Conservation (phyloP, 2,113 vertebrate species). For the Parus major region DNA sequence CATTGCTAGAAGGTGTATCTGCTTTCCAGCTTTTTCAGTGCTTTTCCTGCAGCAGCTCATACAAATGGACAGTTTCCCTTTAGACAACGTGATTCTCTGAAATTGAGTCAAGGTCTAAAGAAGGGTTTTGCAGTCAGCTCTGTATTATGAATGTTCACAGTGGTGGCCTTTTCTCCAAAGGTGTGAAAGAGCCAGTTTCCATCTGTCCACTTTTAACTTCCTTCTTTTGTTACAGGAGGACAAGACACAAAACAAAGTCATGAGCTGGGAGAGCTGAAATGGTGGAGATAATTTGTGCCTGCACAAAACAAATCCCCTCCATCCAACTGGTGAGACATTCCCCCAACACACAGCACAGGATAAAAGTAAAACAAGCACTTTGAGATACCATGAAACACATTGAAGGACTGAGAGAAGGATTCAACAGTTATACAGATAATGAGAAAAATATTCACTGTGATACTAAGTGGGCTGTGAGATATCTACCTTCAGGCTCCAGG, state of each 20-base stretch:
- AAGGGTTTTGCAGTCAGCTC: neutral
- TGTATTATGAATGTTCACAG: neutral
- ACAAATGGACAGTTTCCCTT: neutral
- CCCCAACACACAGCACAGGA: neutral
- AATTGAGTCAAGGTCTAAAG: neutral
- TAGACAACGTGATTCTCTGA: neutral
- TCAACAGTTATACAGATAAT: neutral
- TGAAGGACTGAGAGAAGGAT: neutral
- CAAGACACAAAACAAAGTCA: neutral
- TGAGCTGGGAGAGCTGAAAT: neutral
- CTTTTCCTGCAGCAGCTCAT: neutral
- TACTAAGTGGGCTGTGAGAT: neutral
- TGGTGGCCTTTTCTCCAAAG: neutral
- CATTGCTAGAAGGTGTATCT: neutral
- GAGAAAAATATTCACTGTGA: neutral
- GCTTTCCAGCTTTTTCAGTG: neutral
- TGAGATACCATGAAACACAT: accelerated
- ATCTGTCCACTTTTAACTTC: neutral
- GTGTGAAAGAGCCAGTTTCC: neutral
- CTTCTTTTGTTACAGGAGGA: neutral
- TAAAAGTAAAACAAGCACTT: neutral
- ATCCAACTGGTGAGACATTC: neutral
- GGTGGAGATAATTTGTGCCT: neutral
- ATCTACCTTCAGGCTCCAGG: neutral
- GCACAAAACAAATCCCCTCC: neutral